Base-by-base conservation (phyloP, 2,797 vertebrate species). In the Huso huso region DNA sequence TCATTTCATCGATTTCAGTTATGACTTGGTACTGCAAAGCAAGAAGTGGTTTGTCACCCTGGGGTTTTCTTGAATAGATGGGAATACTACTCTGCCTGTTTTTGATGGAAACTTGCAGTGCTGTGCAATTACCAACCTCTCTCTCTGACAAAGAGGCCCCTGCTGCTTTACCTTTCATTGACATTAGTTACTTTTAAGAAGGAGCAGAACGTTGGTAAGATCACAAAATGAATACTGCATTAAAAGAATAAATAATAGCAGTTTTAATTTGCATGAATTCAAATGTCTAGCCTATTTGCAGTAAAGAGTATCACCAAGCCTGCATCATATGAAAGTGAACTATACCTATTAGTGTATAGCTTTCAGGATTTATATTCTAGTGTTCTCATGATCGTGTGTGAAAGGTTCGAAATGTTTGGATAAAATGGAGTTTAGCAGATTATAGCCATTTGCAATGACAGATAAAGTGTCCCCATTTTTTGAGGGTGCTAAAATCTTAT, bases 1-100 rank as follows among this genome's bases (percentile, higher is more conserved):
- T 73, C 72, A 82, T 71, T 81, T 82, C 74, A 81, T 83, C 79
- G 78, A 48, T 82, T 85, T 75, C 75, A 78, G 72, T 84, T 79
- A 76, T 18, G 50, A 63, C 3, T 0, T 66, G 73, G 11, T 66
- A 67, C 71, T 74, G 57, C 48, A 71, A 13, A 55, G 52, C 52
- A 55, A 55, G 12, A 8, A 55, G 10, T 79, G 67, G 15, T 66
- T 74, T 75, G 10, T 72, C 77, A 0, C 4, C 75, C 62, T 71
- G 59, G 63, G 63, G 68, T 71, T 55, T 76, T 66, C 70, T 77
- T 61, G 73, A 78, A 75, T 75, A 77, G 79, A 81, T 72, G 69
- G 49, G 70, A 74, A 74, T 75, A 66, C 8, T 12, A 68, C 8
- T 65, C 59, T 3, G 3, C 75, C 69, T 77, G 76, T 71, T 67